These are phyloP conservation scores for Psilopogon haemacephalus DNA, from an alignment of 2,113 vertebrate species.

Conservation along the genomic window DNA sequence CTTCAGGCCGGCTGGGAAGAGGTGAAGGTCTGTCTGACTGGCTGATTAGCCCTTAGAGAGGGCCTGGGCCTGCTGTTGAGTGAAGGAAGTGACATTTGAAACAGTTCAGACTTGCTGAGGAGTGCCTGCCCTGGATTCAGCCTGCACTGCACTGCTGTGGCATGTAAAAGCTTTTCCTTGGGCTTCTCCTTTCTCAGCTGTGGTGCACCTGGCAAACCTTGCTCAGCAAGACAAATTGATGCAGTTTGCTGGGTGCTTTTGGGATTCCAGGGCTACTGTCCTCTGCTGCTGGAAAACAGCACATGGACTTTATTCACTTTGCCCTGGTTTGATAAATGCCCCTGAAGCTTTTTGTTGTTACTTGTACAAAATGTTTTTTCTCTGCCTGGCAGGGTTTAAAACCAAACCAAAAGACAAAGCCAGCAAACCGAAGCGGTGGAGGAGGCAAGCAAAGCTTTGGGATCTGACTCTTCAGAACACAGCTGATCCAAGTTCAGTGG, in stretches of 20 bases:
- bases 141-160: background rate
- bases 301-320: background rate
- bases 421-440: background rate
- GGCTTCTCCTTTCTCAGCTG: background rate
- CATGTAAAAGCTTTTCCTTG: background rate
- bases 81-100: background rate
- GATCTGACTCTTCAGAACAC: background rate
- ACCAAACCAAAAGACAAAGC: background rate
- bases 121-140: background rate
- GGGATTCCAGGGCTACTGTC: background rate
- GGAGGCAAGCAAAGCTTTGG: background rate
- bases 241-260: background rate
- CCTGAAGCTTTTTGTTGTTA: background rate
- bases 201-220: fast-evolving
- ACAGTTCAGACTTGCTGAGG: background rate
- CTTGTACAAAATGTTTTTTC: background rate
- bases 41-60: background rate
- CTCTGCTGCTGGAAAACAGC: background rate
- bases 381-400: background rate
- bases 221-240: background rate
- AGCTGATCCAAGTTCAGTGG: background rate
- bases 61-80: background rate
- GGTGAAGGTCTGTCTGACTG: background rate
- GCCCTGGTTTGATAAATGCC: background rate
- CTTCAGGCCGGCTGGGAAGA: background rate